Evolutionary conservation across 30 jellyfish, hydroid and myxozoan genomes (phyloP), one percentile per base, ranked within the genome.

Genomic region (Hydra vulgaris): DNA sequence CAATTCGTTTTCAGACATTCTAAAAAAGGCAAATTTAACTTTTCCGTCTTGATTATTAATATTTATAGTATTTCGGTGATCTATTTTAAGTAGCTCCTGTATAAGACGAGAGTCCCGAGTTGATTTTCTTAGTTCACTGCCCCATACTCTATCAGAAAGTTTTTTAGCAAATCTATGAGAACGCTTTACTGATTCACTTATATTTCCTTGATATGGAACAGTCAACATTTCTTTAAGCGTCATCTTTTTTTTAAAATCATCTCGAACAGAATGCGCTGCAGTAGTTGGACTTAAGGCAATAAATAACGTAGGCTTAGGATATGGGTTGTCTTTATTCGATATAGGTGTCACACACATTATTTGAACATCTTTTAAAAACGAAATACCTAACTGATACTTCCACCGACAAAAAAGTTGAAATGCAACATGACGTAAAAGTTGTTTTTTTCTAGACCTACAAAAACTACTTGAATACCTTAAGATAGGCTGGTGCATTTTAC

Each of bases 341-440:
- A 23, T 7, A n/a, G 25, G 26, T 68, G 75, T 68, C 8, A 68
- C 75, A 68, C 75, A 68, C 75, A 68, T 68, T 7, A 68, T 68
- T 23, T 68, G 75, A 15, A 68, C 75, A 68, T 68, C 27, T 23
- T 68, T 68, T 68, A 68, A 68, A 1, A 16, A 20, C 75, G 8
- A 15, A 20, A 68, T 16, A 1, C 75, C 75, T 68, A 68, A 68
- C 5, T 68, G 25, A 68, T n/a, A 68, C 16, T 68, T 68, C 75
- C 75, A 68, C 75, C 75, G 75, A 68, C 75, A 68, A 23, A 68
- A 68, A 68, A 68, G 16, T 15, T 68, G 75, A 15, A 68, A 68
- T n/a, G 75, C 75, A n/a, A 68, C 16, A 68, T 68, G 75, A 68
- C 75, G 75, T 68, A 68, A 68, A 8, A 68, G 25, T 68, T 68